phyloP scores from a whole-genome alignment of 2,888 invertebrate genomes.

The Ormyrus labotus region DNA sequence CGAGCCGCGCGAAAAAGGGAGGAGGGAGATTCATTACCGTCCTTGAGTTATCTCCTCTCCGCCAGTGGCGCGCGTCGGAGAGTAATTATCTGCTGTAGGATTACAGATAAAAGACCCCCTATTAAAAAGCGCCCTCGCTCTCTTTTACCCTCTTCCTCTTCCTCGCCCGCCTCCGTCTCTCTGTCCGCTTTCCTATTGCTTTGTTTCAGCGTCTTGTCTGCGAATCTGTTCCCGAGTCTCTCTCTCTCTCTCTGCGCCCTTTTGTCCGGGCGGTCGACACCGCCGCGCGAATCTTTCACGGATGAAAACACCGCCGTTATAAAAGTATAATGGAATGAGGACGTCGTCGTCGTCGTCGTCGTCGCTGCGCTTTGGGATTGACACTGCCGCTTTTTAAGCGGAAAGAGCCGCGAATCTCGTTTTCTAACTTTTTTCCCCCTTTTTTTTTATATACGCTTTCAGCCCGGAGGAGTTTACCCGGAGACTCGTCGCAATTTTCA shows the following conservation, averaged over 20 bases:
- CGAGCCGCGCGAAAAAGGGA: slow-evolving; percentile 29
- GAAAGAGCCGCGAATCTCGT: too few species aligned
- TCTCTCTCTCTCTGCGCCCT: slow-evolving; percentile 17
- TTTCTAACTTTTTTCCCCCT: too few species aligned
- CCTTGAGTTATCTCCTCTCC: slow-evolving; percentile 66
- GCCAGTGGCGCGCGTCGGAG: slow-evolving; percentile 64
- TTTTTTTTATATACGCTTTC: too few species aligned
- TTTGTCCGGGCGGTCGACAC: not conserved
- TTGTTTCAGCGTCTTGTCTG: slow-evolving; percentile 22
- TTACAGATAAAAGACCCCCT: slow-evolving; percentile 69
- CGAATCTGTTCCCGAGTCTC: not conserved
- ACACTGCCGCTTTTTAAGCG: slow-evolving; percentile 4
- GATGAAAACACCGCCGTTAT: slow-evolving; percentile 34
- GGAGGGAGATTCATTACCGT: slow-evolving; percentile 68
- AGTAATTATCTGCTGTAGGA: slow-evolving; percentile 72
- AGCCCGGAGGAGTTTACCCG: too few species aligned
- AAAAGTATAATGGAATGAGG: slow-evolving; percentile 42
- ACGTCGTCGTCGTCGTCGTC: not conserved
- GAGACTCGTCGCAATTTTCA: too few species aligned
- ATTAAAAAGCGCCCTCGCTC: slow-evolving; percentile 58
- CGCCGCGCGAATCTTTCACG: slow-evolving; percentile 38
- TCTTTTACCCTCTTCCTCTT: slow-evolving; percentile 48
- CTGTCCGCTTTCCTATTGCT: slow-evolving; percentile 26
- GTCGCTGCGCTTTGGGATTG: slow-evolving; percentile 14
- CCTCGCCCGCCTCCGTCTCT: not conserved